A percentile compares a stretch with the other conserved stretches of the same genome.
Conservation (phyloP, 2,113 vertebrate species). For the Sinocyclocheilus maitianheensis region DNA sequence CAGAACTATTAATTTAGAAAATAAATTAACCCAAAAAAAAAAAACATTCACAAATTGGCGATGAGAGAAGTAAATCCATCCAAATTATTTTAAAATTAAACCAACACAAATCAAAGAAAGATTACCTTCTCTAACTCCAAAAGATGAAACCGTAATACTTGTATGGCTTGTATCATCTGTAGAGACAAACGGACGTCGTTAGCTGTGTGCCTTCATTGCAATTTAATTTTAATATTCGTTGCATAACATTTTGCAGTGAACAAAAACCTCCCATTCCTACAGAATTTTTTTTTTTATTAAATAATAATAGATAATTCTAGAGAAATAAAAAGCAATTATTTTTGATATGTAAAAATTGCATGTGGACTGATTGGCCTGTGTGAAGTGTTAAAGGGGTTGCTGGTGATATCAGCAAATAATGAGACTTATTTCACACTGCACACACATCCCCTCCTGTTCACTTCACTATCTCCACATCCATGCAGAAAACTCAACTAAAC, state of each 20-base stretch:
- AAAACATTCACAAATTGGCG: neutral
- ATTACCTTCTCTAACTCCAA: slow-evolving; percentile 99
- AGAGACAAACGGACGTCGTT: slow-evolving; percentile 50
- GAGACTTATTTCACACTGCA: slow-evolving; percentile 70
- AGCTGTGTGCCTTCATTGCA: neutral
- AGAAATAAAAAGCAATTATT: neutral
- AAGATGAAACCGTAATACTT: slow-evolving; percentile 99
- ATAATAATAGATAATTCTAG: neutral
- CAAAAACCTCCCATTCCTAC: neutral
- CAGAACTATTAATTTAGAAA: too few relatives aligned
- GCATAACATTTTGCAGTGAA: neutral
- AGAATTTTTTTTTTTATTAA: neutral
- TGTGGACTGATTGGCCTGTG: neutral
- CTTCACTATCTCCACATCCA: slow-evolving; percentile 60
- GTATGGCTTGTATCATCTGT: slow-evolving; percentile 99
- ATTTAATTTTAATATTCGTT: neutral
- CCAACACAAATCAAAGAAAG: neutral
- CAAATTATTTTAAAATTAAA: neutral
- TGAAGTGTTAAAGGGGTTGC: slow-evolving; percentile 16
- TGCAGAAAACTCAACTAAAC: neutral
- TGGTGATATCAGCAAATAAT: slow-evolving; percentile 61
- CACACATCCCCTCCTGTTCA: slow-evolving; percentile 60
- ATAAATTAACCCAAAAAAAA: too few relatives aligned
- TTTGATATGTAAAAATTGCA: neutral
- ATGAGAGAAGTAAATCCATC: neutral